These are phyloP conservation scores for Clinocottus analis DNA, from an alignment of 2,113 vertebrate genomes.

Conservation along the genomic window DNA sequence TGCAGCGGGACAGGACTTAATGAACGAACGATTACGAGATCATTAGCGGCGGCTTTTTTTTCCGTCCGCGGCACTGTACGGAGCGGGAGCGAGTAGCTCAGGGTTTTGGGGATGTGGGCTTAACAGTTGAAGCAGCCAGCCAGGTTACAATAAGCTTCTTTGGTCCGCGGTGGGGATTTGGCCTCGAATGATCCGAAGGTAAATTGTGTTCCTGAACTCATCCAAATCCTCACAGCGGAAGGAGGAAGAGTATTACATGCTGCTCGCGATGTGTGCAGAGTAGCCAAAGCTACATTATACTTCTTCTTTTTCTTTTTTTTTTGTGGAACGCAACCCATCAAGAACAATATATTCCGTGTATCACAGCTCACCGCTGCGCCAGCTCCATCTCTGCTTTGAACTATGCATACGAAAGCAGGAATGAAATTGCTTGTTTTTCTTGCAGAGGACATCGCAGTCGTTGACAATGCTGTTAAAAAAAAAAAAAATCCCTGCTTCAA, in stretches of 20 bases:
- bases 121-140: constrained; percentile 68
- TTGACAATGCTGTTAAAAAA: constrained; percentile 31
- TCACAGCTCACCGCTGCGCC: not conserved
- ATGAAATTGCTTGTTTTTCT: constrained; percentile 19
- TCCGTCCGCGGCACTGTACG: constrained; percentile 38
- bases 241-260: constrained; percentile 41
- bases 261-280: constrained; percentile 51
- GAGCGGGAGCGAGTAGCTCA: constrained; percentile 52
- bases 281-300: constrained; percentile 22
- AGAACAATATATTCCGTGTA: constrained; percentile 24
- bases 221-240: constrained; percentile 65
- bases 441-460: constrained; percentile 8
- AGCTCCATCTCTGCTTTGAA: constrained; percentile 30
- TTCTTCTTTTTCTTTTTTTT: constrained; percentile 3
- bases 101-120: constrained; percentile 68
- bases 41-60: constrained; percentile 68
- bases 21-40: constrained; percentile 59
- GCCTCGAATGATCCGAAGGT: constrained; percentile 69
- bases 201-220: constrained; percentile 70
- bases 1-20: constrained; percentile 39
- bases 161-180: constrained; percentile 65
- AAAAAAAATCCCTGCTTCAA: no score
- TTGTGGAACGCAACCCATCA: constrained; percentile 25
- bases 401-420: not conserved
- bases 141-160: constrained; percentile 79